Conservation (phyloP, 2,888 invertebrate genomes). For the Caenorhabditis uteleia region DNA sequence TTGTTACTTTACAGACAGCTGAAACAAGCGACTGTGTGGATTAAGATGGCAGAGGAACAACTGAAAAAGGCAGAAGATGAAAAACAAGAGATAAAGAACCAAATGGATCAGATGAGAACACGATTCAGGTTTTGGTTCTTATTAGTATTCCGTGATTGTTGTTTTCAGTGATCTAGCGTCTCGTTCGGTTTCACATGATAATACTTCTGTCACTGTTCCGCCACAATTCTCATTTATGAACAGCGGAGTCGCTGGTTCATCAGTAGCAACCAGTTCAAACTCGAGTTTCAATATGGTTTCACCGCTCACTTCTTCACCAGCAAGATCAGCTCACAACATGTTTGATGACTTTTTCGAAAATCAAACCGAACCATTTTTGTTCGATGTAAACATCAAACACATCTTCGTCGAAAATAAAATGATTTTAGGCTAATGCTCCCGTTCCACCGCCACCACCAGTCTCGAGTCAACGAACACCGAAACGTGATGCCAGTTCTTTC, state of each 20-base stretch:
- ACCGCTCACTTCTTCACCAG: not conserved
- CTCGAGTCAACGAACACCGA: too few species aligned
- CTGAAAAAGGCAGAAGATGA: slow-evolving; percentile 12
- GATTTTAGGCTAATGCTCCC: too few species aligned
- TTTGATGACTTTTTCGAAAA: not conserved
- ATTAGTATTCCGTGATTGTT: too few species aligned
- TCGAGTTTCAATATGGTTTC: slow-evolving; percentile 1
- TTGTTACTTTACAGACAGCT: not conserved
- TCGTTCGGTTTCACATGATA: too few species aligned
- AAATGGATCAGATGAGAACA: slow-evolving; percentile 8
- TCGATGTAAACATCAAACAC: too few species aligned
- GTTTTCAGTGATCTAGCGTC: too few species aligned
- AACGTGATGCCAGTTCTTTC: not conserved
- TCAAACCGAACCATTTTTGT: not conserved
- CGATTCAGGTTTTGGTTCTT: too few species aligned
- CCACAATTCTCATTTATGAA: too few species aligned
- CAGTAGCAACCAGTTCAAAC: not conserved
- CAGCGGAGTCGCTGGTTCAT: not conserved
- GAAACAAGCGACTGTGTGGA: slow-evolving; percentile 16
- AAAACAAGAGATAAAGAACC: slow-evolving; percentile 1
- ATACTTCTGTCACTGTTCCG: too few species aligned
- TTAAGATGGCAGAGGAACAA: slow-evolving; percentile 16
- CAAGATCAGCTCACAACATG: not conserved
- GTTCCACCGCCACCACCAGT: too few species aligned
- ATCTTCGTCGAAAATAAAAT: too few species aligned